Percentiles rank a stretch among this genome's conserved stretches.
These are phyloP conservation scores for Ashinkailepas kermadecensis DNA, from an alignment of 2,888 invertebrate genomes.

Conservation along the genomic window DNA sequence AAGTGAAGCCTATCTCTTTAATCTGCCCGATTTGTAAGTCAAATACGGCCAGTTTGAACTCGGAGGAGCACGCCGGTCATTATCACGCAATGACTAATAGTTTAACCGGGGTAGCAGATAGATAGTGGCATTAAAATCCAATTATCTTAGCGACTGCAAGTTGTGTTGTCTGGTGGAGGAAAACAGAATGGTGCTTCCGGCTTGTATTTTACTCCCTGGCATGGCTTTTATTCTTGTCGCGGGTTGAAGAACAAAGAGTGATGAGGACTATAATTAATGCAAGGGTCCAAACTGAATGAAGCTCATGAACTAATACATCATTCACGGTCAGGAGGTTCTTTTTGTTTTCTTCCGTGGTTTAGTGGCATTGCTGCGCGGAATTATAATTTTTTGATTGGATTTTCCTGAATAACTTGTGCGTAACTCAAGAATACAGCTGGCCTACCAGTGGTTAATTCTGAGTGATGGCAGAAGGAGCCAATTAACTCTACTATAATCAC, in stretches of 20 bases:
- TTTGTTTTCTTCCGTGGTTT: background rate
- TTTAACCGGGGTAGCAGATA: background rate
- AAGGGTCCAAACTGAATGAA: no score
- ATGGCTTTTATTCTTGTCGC: no score
- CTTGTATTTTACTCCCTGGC: no score
- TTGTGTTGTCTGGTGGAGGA: no score
- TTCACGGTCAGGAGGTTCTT: background rate
- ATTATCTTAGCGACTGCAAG: background rate
- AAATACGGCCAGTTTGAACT: background rate
- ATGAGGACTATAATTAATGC: no score
- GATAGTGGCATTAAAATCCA: background rate
- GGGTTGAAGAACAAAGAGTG: no score
- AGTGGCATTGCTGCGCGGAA: background rate
- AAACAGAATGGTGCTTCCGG: no score
- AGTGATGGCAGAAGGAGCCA: background rate
- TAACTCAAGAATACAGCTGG: background rate
- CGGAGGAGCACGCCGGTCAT: background rate
- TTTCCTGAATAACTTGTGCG: background rate
- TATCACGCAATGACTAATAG: background rate
- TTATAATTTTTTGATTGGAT: background rate
- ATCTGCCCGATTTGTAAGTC: constrained; percentile 12
- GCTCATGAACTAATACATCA: no score
- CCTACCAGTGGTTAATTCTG: background rate
- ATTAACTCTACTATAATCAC: no score
- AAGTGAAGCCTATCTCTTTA: background rate